Evolutionary conservation across 2,113 vertebrate species (phyloP), one percentile per base, ranked within the genome.

Genomic region (Nycticryphes semicollaris): DNA sequence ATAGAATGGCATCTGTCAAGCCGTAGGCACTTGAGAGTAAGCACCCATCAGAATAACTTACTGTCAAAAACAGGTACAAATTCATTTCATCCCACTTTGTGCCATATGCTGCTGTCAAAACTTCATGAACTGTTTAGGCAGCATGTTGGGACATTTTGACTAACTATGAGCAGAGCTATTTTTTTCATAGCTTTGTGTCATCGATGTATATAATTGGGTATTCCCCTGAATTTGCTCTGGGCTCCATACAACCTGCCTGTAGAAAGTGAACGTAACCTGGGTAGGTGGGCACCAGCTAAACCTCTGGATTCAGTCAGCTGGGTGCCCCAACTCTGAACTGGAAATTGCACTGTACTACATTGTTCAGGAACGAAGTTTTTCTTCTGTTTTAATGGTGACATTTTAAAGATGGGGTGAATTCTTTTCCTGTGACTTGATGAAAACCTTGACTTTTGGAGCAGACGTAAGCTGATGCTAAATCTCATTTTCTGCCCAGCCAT

Each of bases 31-130:
- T 95, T 16, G 73, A 92, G 84, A 94, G 86, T 93, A 92, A 96
- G 95, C 94, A 87, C 89, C 89, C 94, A 93, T 97, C 94, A 95
- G 96, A 96, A 95, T 94, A 96, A 96, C 94, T 96, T 96, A 94
- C 96, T 96, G 96, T 96, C 91, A 91, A 92, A 95, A 94, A 3
- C 94, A 96, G 96, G 95, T 96, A 96, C 96, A 93, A 95, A 96
- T 94, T 89, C 90, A 89, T 87, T 95, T 82, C 95, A 91, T 94
- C 95, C 95, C 95, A 92, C 94, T 97, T 94, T 1, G 57, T 91
- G 91, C 94, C 96, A 97, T 96, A 96, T 96, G 95, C 95, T 97
- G 96, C 96, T 96, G 96, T 96, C 94, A 96, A 96, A 96, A 97
- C 96, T 96, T 78, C 94, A 87, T 92, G 94, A 96, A 96, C 92